Evolutionary conservation across 2,888 invertebrate species (phyloP), one percentile per base, ranked within the genome.

Genomic region (Drosophila atripex): DNA sequence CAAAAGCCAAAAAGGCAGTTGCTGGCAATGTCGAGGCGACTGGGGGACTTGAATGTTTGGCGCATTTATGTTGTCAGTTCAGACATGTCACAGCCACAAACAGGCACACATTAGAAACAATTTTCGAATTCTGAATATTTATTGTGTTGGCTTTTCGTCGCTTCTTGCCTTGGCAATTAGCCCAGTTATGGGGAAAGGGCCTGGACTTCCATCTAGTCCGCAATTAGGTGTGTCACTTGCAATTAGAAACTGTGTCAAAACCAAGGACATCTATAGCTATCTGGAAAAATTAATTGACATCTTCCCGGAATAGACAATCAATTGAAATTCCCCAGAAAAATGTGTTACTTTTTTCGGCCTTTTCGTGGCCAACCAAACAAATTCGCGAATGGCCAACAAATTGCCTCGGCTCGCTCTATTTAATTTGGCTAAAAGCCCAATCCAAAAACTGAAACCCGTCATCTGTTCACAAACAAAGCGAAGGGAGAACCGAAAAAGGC

Each of bases 61-160:
- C 83, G 69, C 76, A 85, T 85, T 82, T 77, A 75, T 80, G 78
- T 71, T 84, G 82, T 80, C 85, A 77, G 70, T 74, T 63, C 52
- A 71, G 78, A 72, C 76, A 74, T 82, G 83, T 82, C 80, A 77
- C 65, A 57, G 18, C 50, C 72, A 53, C 70, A 55, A 35, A 45
- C 18, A 56, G 35, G 14, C 12, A 32, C 45, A 57, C 50, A 66
- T 68, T 58, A 65, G 39, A 58, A 69, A 69, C 51, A 58, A 58
- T 66, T 35, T 58, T 68, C 58, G 16, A 35, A 45, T 38, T 58
- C 43, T 9, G 35, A 58, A 58, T 61, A 68, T 58, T 52, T 52
- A 57, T 43, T 41, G 35, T 52, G 51, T 32, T 25, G 18, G 7
- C 12, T 52, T 30, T 28, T n/a, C n/a, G 39, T 56, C 58, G 64